Base-by-base conservation (phyloP, 2,797 vertebrate genomes). In the Dromococcyx pavoninus region DNA sequence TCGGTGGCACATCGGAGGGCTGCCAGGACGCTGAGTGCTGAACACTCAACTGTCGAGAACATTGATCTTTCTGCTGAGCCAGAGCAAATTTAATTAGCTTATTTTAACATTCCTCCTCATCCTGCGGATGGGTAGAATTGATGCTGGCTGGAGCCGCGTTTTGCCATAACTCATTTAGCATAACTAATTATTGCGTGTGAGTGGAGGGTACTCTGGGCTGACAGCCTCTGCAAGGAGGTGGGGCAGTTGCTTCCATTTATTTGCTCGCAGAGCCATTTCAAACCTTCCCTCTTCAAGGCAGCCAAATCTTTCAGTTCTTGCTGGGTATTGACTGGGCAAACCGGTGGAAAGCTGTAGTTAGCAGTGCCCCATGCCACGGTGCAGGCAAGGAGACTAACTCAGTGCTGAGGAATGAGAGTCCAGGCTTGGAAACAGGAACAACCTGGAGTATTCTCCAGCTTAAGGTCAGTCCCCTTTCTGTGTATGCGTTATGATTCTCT, bases 31-130 rank as follows among this genome's bases (percentile, higher is more conserved):
- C 67, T 1, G 11, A 77, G 53, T 91, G 76, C 95, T 86, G 90
- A 95, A 72, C 75, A 43, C 83, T 95, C 8, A 14, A 46, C 82
- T 93, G 37, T 91, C 11, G 13, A 50, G 74, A 37, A 4, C 85
- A 88, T 93, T 15, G 80, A 80, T 96, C 86, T 71, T 96, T 92
- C 70, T 95, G 88, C 88, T 93, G 77, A 95, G 80, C 60, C 86
- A 80, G 80, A 95, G 81, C 71, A 95, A 89, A 87, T 58, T 65
- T 96, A 96, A 97, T 97, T 95, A 93, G 71, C 88, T 93, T 41
- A 24, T 95, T 94, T 86, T 73, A 94, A 87, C 94, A 77, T 93
- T 93, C 28, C 22, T 92, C 46, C 90, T 44, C 51, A 74, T 94
- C 51, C 85, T 83, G 67, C 53, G 62, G 67, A 56, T 90, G 50